Evolutionary conservation across 64 coral and sea anemone species (phyloP), one percentile per base, ranked within the genome.

Genomic region (Stichodactyla mertensii): DNA sequence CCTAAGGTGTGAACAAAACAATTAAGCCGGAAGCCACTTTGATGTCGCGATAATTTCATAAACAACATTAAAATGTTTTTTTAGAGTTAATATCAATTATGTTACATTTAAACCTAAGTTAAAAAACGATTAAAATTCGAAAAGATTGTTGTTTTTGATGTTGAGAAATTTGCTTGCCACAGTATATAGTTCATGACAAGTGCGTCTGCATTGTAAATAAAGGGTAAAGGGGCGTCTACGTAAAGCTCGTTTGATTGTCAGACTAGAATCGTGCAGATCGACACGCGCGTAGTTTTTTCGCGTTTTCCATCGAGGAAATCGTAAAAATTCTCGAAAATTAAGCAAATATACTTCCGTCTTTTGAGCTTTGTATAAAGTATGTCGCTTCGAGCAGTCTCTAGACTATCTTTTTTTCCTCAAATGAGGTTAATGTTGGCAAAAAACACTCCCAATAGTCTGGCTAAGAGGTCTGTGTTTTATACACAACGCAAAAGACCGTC

Each of bases 401-500:
- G 78, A 81, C 20, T 55, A 4, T 9, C 52, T 20, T 20, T 53
- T 3, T 15, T 8, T 81, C 6, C 1, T 52, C 6, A 15, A 81
- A 2, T 9, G 16, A 53, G 53, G 78, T 22, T 28, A 9, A n/a
- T 81, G 15, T 55, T 81, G 78, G 51, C 78, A 10, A 81, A 55
- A 81, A 81, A 53, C 36, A 20, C 78, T 81, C 51, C 52, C 53
- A 19, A 51, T 81, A 2, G 53, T 7, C 11, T 81, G 3, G n/a
- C 78, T 53, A 8, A 12, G 16, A 84, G 89, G 55, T 82, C 71
- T 22, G 52, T 86, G 1, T 86, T 86, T 52, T 82, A 87, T 23
- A 87, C 58, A 9, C 90, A 92, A 51, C 18, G 64, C 10, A 87
- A 92, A 52, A 52, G 85, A 60, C 57, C 57, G 6, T 62, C 57